Percentiles rank a stretch among this genome's conserved stretches.
Evolutionary conservation across 2,113 vertebrate genomes (phyloP).

Genomic region (Scolopax mira): DNA sequence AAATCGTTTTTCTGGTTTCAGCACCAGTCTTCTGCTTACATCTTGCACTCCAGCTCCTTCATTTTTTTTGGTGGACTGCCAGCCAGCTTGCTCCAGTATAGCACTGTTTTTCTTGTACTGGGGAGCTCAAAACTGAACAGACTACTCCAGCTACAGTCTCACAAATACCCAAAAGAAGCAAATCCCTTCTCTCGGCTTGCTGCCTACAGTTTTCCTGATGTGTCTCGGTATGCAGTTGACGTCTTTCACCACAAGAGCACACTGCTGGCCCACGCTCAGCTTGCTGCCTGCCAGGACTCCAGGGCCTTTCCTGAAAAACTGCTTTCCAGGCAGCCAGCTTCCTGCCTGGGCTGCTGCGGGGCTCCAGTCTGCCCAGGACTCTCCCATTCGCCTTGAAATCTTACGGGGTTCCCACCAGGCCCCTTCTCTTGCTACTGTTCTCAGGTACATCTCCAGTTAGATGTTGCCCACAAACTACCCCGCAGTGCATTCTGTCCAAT

Average conservation of each 20-base stretch:
- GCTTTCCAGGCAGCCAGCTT: background rate
- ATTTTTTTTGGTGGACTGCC: background rate
- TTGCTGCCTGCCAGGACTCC: background rate
- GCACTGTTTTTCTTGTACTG: background rate
- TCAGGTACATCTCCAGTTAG: background rate
- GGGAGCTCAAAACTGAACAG: background rate
- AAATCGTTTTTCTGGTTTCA: background rate
- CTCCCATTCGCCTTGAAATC: background rate
- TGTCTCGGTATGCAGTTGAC: background rate
- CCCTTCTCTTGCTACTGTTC: background rate
- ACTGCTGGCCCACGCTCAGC: background rate
- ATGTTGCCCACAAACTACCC: background rate
- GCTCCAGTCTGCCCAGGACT: background rate
- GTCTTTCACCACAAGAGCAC: background rate
- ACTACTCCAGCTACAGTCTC: rapidly evolving
- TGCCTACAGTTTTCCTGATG: background rate
- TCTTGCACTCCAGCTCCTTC: background rate
- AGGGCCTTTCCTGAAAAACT: rapidly evolving
- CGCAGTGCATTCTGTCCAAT: background rate
- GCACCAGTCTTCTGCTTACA: background rate
- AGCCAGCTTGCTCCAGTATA: background rate
- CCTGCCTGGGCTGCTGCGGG: background rate
- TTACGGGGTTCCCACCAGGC: rapidly evolving
- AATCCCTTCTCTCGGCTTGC: background rate
- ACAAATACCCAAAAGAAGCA: background rate